phyloP scores from a whole-genome alignment of 2,113 vertebrate species.

The Hemiscyllium ocellatum region DNA sequence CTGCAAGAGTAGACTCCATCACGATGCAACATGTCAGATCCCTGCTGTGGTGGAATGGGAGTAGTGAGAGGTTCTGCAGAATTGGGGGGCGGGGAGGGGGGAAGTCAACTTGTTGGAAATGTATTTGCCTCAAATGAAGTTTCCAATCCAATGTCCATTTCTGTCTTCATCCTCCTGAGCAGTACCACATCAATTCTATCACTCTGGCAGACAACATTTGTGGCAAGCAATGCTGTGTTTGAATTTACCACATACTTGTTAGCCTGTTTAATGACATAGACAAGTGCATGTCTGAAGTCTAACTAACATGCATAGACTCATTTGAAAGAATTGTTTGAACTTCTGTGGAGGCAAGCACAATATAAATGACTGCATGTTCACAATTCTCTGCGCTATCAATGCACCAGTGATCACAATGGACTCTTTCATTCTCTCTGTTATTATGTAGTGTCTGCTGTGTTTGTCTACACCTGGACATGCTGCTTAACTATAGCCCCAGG shows the following conservation, averaged over 20 bases:
- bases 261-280: neutral
- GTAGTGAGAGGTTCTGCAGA: neutral
- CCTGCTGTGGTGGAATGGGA: neutral
- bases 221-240: neutral
- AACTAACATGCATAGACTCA: neutral
- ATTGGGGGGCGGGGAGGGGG: too few relatives aligned
- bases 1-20: too few relatives aligned
- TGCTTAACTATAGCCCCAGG: neutral
- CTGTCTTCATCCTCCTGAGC: neutral
- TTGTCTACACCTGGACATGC: neutral
- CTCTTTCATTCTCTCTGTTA: neutral
- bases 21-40: neutral
- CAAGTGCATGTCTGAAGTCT: neutral
- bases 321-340: neutral
- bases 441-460: neutral
- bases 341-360: neutral
- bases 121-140: neutral
- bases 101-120: neutral
- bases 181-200: neutral
- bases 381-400: neutral
- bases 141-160: neutral
- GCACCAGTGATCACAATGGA: neutral
- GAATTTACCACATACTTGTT: neutral
- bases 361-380: neutral
- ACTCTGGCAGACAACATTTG: neutral